A percentile compares a stretch with the other conserved stretches of the same genome.
phyloP scores from a whole-genome alignment of 2,888 invertebrate species.

The Lapara coniferarum region DNA sequence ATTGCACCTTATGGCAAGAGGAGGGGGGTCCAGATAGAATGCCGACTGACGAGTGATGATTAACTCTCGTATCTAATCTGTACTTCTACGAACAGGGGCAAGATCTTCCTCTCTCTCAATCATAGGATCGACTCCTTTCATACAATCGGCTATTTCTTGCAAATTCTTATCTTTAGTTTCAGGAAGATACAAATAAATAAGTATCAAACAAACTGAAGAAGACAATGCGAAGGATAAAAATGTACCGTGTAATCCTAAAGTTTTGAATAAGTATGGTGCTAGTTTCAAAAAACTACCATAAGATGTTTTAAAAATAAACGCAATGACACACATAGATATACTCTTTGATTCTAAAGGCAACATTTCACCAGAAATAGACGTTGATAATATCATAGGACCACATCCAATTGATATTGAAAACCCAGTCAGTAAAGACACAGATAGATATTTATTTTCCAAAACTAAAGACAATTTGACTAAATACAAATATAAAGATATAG shows the following conservation, averaged over 20 bases:
- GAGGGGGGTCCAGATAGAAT: too few relatives aligned
- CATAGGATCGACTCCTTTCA: conserved; percentile 26
- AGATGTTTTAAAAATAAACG: conserved; percentile 29
- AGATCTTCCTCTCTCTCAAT: not conserved
- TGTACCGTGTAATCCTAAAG: conserved; percentile 43
- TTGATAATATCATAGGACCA: conserved; percentile 47
- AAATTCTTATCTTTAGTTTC: conserved; percentile 59
- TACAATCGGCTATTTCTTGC: conserved; percentile 47
- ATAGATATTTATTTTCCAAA: conserved; percentile 41
- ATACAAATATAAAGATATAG: conserved; percentile 45
- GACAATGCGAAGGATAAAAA: conserved; percentile 45
- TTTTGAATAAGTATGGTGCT: conserved; percentile 44
- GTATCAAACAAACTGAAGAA: conserved; percentile 33
- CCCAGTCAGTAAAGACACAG: conserved; percentile 38
- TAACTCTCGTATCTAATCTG: too few relatives aligned
- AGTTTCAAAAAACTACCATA: conserved; percentile 41
- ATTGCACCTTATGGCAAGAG: too few relatives aligned
- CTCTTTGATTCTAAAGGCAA: conserved; percentile 45
- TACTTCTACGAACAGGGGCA: not conserved
- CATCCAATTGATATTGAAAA: conserved; percentile 49
- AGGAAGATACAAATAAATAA: conserved; percentile 51
- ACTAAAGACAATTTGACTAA: conserved; percentile 41
- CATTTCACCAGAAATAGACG: conserved; percentile 45
- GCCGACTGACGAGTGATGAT: too few relatives aligned
- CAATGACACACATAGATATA: conserved; percentile 39